A percentile compares a stretch with the other conserved stretches of the same genome.
These are phyloP conservation scores for Premnoplex brunnescens DNA, from an alignment of 2,797 vertebrate species.

Conservation along the genomic window DNA sequence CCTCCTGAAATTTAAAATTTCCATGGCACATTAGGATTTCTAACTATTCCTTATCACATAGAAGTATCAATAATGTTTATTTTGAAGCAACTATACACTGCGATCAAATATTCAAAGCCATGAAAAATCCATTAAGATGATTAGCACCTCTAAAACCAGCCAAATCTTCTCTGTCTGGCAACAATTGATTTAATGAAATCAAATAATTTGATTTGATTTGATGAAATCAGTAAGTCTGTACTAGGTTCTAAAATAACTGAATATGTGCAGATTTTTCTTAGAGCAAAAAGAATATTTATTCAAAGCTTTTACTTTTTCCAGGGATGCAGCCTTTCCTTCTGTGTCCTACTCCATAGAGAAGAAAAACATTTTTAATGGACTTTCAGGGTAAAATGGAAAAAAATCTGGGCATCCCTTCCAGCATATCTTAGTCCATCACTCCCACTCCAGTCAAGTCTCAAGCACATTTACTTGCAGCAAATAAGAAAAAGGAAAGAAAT, in stretches of 20 bases:
- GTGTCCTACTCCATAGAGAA: neutral
- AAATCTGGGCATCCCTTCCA: neutral
- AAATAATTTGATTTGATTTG: neutral
- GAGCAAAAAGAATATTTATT: neutral
- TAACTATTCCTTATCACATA: neutral
- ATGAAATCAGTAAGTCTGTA: neutral
- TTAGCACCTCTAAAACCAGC: neutral
- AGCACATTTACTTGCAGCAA: neutral
- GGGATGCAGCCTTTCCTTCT: neutral
- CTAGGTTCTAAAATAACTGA: neutral
- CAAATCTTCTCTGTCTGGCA: neutral
- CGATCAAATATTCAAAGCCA: neutral
- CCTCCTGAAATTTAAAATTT: neutral
- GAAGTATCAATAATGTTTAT: neutral
- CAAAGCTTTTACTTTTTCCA: neutral
- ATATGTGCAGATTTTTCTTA: neutral
- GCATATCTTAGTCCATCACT: neutral
- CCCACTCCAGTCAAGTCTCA: neutral
- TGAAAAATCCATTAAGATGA: neutral
- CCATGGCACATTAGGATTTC: neutral
- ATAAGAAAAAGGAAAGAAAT: neutral
- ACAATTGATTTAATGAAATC: neutral
- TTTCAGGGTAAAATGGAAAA: neutral
- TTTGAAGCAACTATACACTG: accelerated
- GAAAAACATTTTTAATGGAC: neutral